Percentiles rank a stretch among this genome's conserved stretches.
These are phyloP conservation scores for Eristalis tenax DNA, from an alignment of 2,888 invertebrate genomes.

Conservation along the genomic window DNA sequence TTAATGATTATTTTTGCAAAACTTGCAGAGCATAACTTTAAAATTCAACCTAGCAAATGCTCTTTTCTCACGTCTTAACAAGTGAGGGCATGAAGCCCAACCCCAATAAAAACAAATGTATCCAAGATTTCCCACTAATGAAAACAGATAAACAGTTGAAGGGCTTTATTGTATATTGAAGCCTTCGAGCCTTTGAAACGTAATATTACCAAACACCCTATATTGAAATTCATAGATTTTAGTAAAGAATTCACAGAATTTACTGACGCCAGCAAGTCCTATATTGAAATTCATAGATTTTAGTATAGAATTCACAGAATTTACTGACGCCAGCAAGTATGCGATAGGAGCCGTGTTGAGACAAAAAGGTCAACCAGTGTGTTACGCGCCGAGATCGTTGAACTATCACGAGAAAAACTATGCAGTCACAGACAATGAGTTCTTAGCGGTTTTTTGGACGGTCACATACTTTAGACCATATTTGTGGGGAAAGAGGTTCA, in stretches of 20 bases:
- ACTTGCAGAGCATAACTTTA: too few relatives aligned
- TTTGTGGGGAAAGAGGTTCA: too few relatives aligned
- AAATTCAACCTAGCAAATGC: too few relatives aligned
- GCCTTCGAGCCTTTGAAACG: neutral
- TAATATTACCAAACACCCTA: neutral
- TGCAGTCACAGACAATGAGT: neutral
- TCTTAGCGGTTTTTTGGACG: too few relatives aligned
- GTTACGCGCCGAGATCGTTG: neutral
- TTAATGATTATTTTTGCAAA: too few relatives aligned
- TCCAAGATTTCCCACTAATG: too few relatives aligned
- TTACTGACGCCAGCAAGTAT: conserved; percentile 31
- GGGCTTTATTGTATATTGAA: conserved; percentile 24
- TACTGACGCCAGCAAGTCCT: conserved; percentile 31
- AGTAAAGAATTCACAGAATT: conserved; percentile 20
- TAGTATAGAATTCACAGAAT: conserved; percentile 19
- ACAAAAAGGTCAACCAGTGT: neutral
- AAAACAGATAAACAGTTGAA: too few relatives aligned
- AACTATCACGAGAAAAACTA: conserved; percentile 5
- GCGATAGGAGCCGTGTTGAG: conserved; percentile 10
- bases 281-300: neutral
- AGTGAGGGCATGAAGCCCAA: too few relatives aligned
- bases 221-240: neutral
- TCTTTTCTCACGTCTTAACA: too few relatives aligned
- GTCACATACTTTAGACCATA: neutral
- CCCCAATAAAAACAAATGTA: too few relatives aligned